A percentile compares a stretch with the other conserved stretches of the same genome.
These are phyloP conservation scores for Whitmania pigra DNA, from an alignment of 1,140 invertebrate species.

Conservation along the genomic window DNA sequence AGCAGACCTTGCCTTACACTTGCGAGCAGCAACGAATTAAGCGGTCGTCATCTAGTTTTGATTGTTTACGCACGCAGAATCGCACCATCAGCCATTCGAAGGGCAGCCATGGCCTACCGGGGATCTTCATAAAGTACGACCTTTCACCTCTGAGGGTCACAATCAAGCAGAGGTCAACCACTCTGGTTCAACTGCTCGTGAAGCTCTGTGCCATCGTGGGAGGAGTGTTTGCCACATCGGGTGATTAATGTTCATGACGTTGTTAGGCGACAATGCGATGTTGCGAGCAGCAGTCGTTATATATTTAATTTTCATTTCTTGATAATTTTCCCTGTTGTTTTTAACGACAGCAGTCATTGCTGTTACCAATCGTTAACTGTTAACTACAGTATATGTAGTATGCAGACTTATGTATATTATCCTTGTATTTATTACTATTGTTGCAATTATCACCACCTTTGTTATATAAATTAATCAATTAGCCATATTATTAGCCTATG, in stretches of 20 bases:
- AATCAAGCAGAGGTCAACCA: conserved; percentile 64
- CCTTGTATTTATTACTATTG: not conserved
- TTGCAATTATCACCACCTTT: not conserved
- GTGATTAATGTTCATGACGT: conserved; percentile 25
- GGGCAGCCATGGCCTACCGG: conserved; percentile 79
- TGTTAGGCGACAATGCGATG: not conserved
- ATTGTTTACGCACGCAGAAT: conserved; percentile 44
- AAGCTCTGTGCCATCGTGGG: conserved; percentile 76
- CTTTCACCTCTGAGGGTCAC: conserved; percentile 66
- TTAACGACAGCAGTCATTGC: no score
- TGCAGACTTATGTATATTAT: no score
- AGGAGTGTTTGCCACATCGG: conserved; percentile 69
- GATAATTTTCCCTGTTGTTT: not conserved
- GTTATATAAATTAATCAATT: not conserved
- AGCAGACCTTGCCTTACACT: no score
- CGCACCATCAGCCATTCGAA: conserved; percentile 59
- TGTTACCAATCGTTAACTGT: not conserved
- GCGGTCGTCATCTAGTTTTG: not conserved
- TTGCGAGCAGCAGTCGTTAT: not conserved
- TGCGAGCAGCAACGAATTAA: no score
- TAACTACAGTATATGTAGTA: no score
- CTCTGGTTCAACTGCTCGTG: conserved; percentile 62
- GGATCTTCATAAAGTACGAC: conserved; percentile 89
- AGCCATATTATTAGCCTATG: no score
- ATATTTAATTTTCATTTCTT: no score